Conservation (phyloP, 92 coral and sea anemone genomes). For the Desmophyllum pertusum region DNA sequence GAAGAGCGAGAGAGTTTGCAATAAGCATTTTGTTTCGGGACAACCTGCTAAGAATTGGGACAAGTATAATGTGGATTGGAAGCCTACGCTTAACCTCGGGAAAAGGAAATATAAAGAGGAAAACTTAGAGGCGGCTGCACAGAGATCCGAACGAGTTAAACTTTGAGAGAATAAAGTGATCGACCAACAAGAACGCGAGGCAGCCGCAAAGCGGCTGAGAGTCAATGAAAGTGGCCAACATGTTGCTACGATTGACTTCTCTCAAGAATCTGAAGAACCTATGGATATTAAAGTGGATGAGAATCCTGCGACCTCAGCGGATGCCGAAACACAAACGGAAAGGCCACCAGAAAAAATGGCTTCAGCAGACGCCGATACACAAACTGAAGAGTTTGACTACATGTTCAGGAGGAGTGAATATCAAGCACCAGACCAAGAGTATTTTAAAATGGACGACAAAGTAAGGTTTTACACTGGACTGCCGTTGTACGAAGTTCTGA, state of each 20-base stretch:
- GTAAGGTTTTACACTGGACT: slow-evolving; percentile 46
- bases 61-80: slow-evolving; percentile 45
- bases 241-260: slow-evolving; percentile 9
- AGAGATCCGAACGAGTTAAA: slow-evolving; percentile 25
- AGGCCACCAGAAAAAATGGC: not conserved
- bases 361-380: slow-evolving; percentile 41
- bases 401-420: slow-evolving; percentile 22
- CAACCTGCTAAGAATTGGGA: slow-evolving; percentile 31
- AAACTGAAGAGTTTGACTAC: slow-evolving; percentile 38
- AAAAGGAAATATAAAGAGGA: slow-evolving; percentile 10
- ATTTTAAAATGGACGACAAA: too few relatives aligned
- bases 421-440: slow-evolving; percentile 33
- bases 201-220: not conserved
- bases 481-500: slow-evolving; percentile 30
- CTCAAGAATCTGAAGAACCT: slow-evolving; percentile 16
- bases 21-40: slow-evolving; percentile 48
- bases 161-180: slow-evolving; percentile 11
- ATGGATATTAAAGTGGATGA: too few relatives aligned
- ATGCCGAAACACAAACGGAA: slow-evolving; percentile 38
- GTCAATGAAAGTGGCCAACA: too few relatives aligned
- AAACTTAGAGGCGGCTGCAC: not conserved
- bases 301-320: too few relatives aligned
- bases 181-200: slow-evolving; percentile 20
- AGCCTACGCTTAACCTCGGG: slow-evolving; percentile 30
- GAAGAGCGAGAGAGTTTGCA: slow-evolving; percentile 54